These are phyloP conservation scores for Neelides sp. DNA, from an alignment of 1,140 invertebrate species.

Conservation along the genomic window DNA sequence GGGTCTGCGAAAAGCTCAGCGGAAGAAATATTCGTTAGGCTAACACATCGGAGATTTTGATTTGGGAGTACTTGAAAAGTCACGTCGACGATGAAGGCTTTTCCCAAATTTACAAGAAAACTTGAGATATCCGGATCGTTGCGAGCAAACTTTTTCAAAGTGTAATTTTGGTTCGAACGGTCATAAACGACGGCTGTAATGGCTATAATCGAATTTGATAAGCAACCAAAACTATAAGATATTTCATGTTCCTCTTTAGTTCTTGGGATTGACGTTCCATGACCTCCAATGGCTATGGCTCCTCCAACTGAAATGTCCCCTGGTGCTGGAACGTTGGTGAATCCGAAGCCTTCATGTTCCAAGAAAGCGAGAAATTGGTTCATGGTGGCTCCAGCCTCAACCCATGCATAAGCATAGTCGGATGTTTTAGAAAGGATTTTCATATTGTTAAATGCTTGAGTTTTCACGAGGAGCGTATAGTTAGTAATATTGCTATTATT, in stretches of 20 bases:
- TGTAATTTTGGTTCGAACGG: neutral
- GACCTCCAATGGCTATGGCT: slow-evolving; percentile 10
- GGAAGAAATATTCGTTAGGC: neutral
- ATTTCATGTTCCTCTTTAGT: neutral
- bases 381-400: neutral
- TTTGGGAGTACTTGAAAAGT: neutral
- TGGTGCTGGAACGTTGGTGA: neutral
- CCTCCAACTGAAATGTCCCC: slow-evolving; percentile 17
- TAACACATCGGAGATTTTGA: slow-evolving; percentile 9
- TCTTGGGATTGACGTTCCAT: slow-evolving; percentile 10
- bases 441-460: neutral
- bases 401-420: neutral
- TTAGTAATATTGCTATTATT: neutral
- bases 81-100: slow-evolving; percentile 13
- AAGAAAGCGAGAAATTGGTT: neutral
- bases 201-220: slow-evolving; percentile 7
- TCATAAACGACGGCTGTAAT: slow-evolving; percentile 11
- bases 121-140: slow-evolving; percentile 8
- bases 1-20: slow-evolving; percentile 12
- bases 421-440: neutral
- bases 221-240: slow-evolving; percentile 7
- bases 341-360: neutral
- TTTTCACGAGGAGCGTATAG: neutral
- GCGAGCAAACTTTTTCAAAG: slow-evolving; percentile 13
- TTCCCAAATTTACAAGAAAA: slow-evolving; percentile 11